Evolutionary conservation across 2,888 invertebrate genomes (phyloP).

Genomic region (Metacarcinus magister): DNA sequence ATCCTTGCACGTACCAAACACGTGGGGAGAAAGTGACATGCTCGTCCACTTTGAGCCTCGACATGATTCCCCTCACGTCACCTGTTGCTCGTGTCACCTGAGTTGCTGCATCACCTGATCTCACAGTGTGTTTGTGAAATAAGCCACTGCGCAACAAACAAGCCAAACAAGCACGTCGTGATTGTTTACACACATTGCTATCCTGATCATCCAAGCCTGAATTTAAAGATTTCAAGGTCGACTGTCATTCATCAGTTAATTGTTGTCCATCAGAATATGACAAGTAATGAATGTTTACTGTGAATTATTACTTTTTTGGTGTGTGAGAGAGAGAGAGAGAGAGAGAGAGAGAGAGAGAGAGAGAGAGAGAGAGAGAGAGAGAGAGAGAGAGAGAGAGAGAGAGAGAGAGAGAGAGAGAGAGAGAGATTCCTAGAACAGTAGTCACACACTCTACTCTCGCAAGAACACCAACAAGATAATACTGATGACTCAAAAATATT

Average conservation of each 20-base stretch:
- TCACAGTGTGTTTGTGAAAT: neutral
- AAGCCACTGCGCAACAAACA: neutral
- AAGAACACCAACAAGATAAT: too few species aligned
- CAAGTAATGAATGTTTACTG: neutral
- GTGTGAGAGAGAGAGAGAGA: constrained; percentile 31
- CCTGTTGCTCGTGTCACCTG: neutral
- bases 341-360: neutral
- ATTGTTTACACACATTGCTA: too few species aligned
- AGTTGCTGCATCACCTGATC: neutral
- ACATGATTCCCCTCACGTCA: neutral
- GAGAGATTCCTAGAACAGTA: neutral
- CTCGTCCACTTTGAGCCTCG: neutral
- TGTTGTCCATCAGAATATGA: neutral
- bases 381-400: constrained; percentile 13
- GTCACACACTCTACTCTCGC: too few species aligned
- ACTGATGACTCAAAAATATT: too few species aligned
- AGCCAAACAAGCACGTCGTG: neutral
- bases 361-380: constrained; percentile 3
- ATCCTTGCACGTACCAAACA: neutral
- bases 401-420: constrained; percentile 40
- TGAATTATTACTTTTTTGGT: neutral
- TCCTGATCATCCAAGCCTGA: neutral
- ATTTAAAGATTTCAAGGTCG: neutral
- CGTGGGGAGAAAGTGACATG: neutral
- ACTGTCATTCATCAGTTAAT: neutral